Evolutionary conservation across 2,113 vertebrate genomes (phyloP).

Genomic region (Paratilapia polleni): DNA sequence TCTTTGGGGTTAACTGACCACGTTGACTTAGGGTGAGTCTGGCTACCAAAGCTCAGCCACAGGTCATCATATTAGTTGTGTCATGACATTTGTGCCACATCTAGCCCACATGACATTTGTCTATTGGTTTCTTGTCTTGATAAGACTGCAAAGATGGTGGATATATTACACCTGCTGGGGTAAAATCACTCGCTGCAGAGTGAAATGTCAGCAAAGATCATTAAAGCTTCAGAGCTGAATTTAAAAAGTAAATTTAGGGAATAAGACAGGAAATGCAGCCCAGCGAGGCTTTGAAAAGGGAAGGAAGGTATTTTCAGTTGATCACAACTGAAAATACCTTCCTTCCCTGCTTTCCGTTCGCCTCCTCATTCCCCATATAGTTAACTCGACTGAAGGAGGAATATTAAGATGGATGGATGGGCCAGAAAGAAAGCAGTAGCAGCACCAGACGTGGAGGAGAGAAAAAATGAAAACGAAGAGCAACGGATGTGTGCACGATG

Average conservation of each 20-base stretch:
- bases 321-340: not conserved
- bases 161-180: not conserved
- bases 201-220: not conserved
- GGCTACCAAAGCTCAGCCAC: no score
- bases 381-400: not conserved
- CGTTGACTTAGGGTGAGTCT: not conserved
- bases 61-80: not conserved
- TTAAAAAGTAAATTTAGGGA: not conserved
- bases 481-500: not conserved
- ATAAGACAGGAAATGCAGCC: not conserved
- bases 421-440: not conserved
- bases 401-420: conserved; percentile 37
- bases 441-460: not conserved
- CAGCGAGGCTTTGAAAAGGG: not conserved
- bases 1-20: no score
- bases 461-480: not conserved
- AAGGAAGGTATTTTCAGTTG: no score
- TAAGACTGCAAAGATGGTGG: not conserved
- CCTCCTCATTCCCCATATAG: not conserved
- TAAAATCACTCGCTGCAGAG: not conserved
- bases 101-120: no score
- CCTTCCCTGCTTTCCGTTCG: not conserved
- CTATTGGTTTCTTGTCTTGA: not conserved
- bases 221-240: not conserved
- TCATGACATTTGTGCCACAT: no score